phyloP scores from a whole-genome alignment of 2,888 invertebrate species.

The Eilema caniola region DNA sequence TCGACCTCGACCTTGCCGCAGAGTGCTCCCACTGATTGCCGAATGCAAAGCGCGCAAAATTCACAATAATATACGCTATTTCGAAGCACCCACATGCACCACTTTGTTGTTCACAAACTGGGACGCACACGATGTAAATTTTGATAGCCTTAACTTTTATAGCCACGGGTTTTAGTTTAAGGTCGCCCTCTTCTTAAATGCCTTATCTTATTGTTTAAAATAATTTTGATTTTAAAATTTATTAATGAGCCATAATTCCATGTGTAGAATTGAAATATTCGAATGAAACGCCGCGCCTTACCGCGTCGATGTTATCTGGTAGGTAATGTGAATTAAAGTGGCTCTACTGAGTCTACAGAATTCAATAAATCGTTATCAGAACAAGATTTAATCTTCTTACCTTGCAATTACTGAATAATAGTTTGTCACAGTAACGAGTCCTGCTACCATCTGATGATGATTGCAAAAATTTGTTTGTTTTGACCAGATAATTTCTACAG shows the following conservation, averaged over 20 bases:
- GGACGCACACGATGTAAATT: constrained; percentile 79
- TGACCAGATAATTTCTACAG: neutral
- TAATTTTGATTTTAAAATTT: constrained; percentile 66
- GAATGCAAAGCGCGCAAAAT: constrained; percentile 72
- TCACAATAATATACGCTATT: constrained; percentile 65
- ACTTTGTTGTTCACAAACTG: constrained; percentile 76
- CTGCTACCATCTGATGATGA: neutral
- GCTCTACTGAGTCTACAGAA: neutral
- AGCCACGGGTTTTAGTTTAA: constrained; percentile 78
- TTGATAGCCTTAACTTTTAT: constrained; percentile 80
- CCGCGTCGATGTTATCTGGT: constrained; percentile 17
- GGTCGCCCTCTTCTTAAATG: constrained; percentile 70
- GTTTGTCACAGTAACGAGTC: neutral
- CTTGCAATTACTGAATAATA: neutral
- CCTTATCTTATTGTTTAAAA: constrained; percentile 62
- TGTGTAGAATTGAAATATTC: constrained; percentile 44
- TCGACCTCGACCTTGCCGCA: constrained; percentile 79
- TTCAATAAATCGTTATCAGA: neutral
- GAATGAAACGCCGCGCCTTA: constrained; percentile 31
- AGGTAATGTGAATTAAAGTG: constrained; percentile 11
- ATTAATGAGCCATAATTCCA: constrained; percentile 62
- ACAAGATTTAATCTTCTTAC: neutral
- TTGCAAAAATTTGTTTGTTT: neutral
- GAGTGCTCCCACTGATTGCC: constrained; percentile 71
- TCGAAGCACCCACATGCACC: constrained; percentile 73